Base-by-base conservation (phyloP, 2,888 invertebrate genomes). In the Rutpela maculata region DNA sequence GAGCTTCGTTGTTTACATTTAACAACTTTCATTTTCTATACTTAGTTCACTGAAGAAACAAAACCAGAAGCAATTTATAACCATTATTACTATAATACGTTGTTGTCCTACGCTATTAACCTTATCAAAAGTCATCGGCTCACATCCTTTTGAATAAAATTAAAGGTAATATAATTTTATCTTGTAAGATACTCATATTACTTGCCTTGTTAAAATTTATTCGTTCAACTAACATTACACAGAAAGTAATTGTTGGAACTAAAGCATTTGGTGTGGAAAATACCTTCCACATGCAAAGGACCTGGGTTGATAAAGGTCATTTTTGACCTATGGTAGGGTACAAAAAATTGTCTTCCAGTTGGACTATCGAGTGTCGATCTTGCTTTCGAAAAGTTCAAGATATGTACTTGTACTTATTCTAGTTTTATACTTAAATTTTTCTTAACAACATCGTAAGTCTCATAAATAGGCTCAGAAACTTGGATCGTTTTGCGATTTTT, bases 11-110 rank as follows among this genome's bases (percentile, higher is more conserved):
- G 62, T 63, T 63, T 63, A 31, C 31, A 31, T 63, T 22, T 63
- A 63, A 63, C 18, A 35, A 63, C 62, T 35, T 35, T 35, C 62
- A 63, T 31, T 63, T 63, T 63, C 62, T 63, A 63, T 31, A 35
- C 35, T 63, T 35, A 17, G 62, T 35, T 63, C 35, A 63, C 60
- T 35, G 35, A 35, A 63, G 62, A 63, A 63, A 63, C 62, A 63
- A 63, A 35, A 63, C 62, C 35, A 35, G 62, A 63, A 63, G 31
- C 35, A 35, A 63, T 63, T 35, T 63, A 63, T 63, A 35, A 63
- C 35, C 10, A n/a, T 31, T 35, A 63, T 63, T 63, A 35, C 31
- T 63, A 63, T 26, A 62, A 62, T 50, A 63, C 31, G 62, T 11
- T n/a, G 35, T 26, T 11, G 35, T 63, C 35, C 35, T 63, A 63